Base-by-base conservation (phyloP, 2,113 vertebrate genomes). In the Orthochromis malagaraziensis region DNA sequence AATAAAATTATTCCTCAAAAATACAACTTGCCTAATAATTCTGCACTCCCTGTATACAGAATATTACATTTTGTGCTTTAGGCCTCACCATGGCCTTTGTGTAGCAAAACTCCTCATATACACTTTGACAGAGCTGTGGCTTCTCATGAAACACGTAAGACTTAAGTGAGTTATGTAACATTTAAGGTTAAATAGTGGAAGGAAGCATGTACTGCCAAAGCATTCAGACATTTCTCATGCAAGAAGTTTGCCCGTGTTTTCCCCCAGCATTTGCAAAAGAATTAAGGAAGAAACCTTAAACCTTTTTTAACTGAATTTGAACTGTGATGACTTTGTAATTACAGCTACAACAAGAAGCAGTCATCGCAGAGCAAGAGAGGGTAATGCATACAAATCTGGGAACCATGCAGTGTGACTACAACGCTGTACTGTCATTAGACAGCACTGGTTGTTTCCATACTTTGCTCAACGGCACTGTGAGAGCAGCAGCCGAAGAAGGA, bases 151-250 rank as follows among this genome's bases (percentile, higher is more conserved):
- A 84, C 79, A 51, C 49, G 19, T 63, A 68, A 55, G 70, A 63
- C 58, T 84, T 81, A 84, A 89, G 47, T 38, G 75, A 68, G 75
- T 88, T 88, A 86, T 84, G 85, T 87, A 92, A 92, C 89, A 77
- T 88, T 84, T 82, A 85, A 91, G 73, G 88, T 89, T 87, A 91
- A 89, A 89, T 81, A 86, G 87, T 89, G 91, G 86, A 92, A 92
- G 90, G 91, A 91, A 92, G 88, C 79, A 68, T 14, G 4, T 24
- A 21, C 60, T 86, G 91, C 84, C 90, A 93, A 90, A 88, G 58
- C 54, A 51, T 60, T 81, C 42, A 86, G 73, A 84, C 65, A 40
- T 83, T 84, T 87, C 82, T 88, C 82, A 83, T 83, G 60, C 55
- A n/a, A 85, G 54, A 92, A 21, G 70, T 83, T 85, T 86, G 79